Evolutionary conservation across 2,797 vertebrate species (phyloP).

Genomic region (Lycodopsis pacificus): DNA sequence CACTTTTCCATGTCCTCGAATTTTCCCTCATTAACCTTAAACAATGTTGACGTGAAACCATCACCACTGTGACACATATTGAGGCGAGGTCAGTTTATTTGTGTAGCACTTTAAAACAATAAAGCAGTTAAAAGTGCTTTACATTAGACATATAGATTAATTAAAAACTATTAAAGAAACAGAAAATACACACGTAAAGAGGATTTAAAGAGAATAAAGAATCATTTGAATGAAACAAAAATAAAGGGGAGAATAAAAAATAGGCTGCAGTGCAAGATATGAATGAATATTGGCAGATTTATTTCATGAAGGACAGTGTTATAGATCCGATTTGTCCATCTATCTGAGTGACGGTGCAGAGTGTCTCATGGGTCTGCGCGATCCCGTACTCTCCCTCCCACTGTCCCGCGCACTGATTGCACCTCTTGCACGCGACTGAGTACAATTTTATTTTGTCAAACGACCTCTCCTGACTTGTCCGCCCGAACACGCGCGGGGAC

Average conservation of each 20-base stretch:
- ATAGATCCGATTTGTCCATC: not conserved
- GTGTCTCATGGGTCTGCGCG: conserved; percentile 33
- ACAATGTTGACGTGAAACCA: conserved; percentile 37
- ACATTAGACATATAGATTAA: not conserved
- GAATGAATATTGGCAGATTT: not conserved
- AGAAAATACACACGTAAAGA: not conserved
- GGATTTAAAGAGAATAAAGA: not conserved
- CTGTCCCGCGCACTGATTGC: conserved; percentile 32
- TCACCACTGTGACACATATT: conserved; percentile 36
- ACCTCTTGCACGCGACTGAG: conserved; percentile 45
- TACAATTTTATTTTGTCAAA: conserved; percentile 26
- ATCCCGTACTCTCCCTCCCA: conserved; percentile 22
- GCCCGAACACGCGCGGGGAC: conserved; percentile 27
- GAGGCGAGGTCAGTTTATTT: not conserved
- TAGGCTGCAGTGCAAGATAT: not conserved
- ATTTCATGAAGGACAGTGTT: not conserved
- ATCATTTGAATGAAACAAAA: not conserved
- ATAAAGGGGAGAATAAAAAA: not conserved
- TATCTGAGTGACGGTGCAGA: not conserved
- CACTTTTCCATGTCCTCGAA: conserved; percentile 43
- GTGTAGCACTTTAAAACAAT: not conserved
- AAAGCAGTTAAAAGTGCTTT: not conserved
- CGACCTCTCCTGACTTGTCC: conserved; percentile 54
- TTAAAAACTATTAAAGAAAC: not conserved
- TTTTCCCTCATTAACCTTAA: conserved; percentile 72